Conservation (phyloP, 2,113 vertebrate species). For the Mustelus asterias region DNA sequence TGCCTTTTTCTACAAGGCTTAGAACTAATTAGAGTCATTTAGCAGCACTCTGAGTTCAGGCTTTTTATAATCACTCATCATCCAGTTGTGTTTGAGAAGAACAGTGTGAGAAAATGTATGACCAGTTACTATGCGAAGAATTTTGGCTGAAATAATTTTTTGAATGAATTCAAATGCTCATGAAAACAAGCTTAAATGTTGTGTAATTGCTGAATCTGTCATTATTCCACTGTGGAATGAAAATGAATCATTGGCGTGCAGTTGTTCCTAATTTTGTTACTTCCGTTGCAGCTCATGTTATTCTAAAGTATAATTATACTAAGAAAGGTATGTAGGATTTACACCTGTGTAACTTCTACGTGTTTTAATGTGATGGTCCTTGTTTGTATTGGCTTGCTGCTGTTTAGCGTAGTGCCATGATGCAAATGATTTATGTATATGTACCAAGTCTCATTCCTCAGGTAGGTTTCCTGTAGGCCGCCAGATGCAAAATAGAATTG, state of each 20-base stretch:
- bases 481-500: background rate
- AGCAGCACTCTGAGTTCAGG: conserved; percentile 27
- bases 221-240: conserved; percentile 18
- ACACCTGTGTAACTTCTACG: background rate
- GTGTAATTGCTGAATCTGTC: conserved; percentile 11
- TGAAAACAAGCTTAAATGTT: background rate
- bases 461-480: background rate
- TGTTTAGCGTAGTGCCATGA: background rate
- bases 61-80: conserved; percentile 35
- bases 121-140: background rate
- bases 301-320: background rate
- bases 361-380: background rate
- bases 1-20: conserved; percentile 33
- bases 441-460: too few relatives aligned
- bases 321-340: background rate
- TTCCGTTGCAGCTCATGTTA: background rate
- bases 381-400: background rate
- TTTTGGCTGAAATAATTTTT: conserved; percentile 20
- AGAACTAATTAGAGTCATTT: conserved; percentile 36
- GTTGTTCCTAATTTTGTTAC: background rate
- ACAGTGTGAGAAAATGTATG: background rate
- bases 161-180: conserved; percentile 16
- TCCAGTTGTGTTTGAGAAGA: conserved; percentile 31
- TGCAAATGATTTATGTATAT: background rate
- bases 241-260: background rate